Base-by-base conservation (phyloP, 2,797 vertebrate genomes). In the Anomalospiza imberbis region DNA sequence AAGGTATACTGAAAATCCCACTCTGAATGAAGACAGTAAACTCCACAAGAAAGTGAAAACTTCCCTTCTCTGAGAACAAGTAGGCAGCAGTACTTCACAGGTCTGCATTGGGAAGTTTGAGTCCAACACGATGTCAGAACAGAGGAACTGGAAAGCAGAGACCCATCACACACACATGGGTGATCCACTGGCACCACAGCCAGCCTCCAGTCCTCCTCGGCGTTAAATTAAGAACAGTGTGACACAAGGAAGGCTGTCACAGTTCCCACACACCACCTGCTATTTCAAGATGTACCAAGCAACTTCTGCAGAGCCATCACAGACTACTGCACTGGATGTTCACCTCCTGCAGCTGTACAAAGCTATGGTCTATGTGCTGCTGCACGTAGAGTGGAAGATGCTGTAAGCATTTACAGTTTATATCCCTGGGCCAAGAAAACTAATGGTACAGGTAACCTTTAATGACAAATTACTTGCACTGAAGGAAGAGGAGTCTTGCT, bases 91-190 rank as follows among this genome's bases (percentile, higher is more conserved):
- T 5, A 47, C 22, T 50, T 57, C 65, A 42, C 7, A 45, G 54
- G 28, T 36, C 25, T 53, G 76, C 2, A 1, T 0, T 24, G 11
- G 14, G 20, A 72, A 18, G 31, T 24, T 42, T 4, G 8, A 80
- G 32, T 24, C 50, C 7, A 5, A 22, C 29, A 18, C 3, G 0
- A 17, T 2, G 20, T 21, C 4, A 0, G n/a, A 84, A 50, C 0
- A 0, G 36, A 83, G 36, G 34, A 68, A 73, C 0, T 29, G 34
- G 44, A 58, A 10, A 82, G 53, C 55, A 78, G 40, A 51, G 44
- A 85, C 20, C 24, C 38, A 53, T 13, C 1, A 0, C 28, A 22
- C 2, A 44, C 3, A 2, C 20, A 9, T 0, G 6, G 15, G 22
- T 1, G 0, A 83, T 24, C 40, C 58, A 21, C 55, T 29, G 57